These are phyloP conservation scores for Coenonympha arcania DNA, from an alignment of 2,888 invertebrate genomes.

Conservation along the genomic window DNA sequence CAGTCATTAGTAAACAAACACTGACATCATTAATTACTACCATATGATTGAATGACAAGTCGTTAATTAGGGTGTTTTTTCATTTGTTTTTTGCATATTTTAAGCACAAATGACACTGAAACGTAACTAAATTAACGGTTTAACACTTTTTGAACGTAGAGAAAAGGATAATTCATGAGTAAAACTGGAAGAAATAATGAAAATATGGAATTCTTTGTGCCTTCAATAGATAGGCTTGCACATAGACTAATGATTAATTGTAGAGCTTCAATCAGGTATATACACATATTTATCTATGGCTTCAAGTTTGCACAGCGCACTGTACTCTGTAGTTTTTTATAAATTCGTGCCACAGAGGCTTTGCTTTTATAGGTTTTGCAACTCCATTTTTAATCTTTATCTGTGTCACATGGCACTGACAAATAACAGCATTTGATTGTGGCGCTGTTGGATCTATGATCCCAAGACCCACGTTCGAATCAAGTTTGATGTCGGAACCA, in stretches of 20 bases:
- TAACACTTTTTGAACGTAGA: background rate
- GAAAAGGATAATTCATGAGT: background rate
- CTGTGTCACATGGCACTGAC: no score
- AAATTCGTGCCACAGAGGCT: no score
- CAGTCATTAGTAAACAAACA: slow-evolving; percentile 68
- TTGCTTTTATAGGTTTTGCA: no score
- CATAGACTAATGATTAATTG: no score
- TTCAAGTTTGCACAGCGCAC: no score
- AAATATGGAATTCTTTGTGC: slow-evolving; percentile 1
- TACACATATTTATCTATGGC: background rate
- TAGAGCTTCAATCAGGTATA: no score
- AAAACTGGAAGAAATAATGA: background rate
- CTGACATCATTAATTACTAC: slow-evolving; percentile 68
- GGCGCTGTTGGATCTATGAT: no score
- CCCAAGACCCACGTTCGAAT: no score
- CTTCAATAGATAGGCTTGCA: background rate
- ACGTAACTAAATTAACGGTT: background rate
- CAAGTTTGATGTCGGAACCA: no score
- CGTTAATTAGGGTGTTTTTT: slow-evolving; percentile 38
- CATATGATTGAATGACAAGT: slow-evolving; percentile 69
- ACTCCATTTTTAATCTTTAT: no score
- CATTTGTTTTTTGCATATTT: slow-evolving; percentile 25
- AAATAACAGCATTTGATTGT: no score
- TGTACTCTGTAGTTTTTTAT: no score
- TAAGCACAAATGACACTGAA: slow-evolving; percentile 10